phyloP scores from a whole-genome alignment of 2,888 invertebrate genomes.

The Polymixis lichenea region DNA sequence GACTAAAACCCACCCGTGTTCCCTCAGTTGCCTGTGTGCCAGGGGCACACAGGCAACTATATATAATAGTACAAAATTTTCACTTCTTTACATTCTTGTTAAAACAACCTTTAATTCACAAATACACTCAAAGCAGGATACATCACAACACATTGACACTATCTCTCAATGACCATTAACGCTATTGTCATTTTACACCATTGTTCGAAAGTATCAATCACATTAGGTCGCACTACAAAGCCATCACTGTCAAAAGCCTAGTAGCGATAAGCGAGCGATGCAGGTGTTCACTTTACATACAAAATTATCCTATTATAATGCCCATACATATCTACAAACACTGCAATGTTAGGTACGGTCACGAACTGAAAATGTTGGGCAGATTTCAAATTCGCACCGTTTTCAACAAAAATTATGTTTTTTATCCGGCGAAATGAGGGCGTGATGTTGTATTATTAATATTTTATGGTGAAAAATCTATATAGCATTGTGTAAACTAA shows the following conservation, averaged over 20 bases:
- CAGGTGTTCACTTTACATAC: conserved; percentile 74
- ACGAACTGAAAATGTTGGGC: not conserved
- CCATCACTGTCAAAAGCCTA: conserved; percentile 75
- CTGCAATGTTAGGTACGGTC: conserved; percentile 6
- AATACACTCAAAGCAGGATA: not conserved
- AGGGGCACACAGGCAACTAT: too few species aligned
- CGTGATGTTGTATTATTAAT: not conserved
- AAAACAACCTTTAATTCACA: not conserved
- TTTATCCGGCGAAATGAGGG: not conserved
- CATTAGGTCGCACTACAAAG: conserved; percentile 50
- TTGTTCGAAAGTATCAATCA: conserved; percentile 67
- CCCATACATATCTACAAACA: conserved; percentile 18
- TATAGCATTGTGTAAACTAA: too few species aligned
- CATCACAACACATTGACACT: not conserved
- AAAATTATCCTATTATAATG: conserved; percentile 66
- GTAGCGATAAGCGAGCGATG: conserved; percentile 75
- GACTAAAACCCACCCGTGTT: too few species aligned
- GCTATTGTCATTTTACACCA: conserved; percentile 27
- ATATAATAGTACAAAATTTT: too few species aligned
- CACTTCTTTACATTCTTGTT: not conserved
- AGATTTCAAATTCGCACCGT: not conserved
- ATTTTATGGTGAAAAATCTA: too few species aligned
- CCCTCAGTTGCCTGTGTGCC: too few species aligned
- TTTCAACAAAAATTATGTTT: not conserved
- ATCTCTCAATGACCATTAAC: conserved; percentile 29